Base-by-base conservation (phyloP, 1,140 invertebrate genomes). In the Piezodorus guildinii region DNA sequence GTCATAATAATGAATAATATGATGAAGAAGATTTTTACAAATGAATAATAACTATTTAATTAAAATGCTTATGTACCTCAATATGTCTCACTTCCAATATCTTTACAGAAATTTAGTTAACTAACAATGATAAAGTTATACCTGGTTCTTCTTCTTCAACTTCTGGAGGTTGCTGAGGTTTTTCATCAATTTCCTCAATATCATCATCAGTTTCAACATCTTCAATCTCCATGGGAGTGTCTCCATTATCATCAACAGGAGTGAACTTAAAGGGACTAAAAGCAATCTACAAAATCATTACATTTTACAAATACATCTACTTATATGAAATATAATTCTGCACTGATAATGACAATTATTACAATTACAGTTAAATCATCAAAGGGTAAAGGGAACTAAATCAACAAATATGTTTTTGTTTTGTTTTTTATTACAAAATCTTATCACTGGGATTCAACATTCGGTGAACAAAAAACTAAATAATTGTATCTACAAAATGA, bases 201-300 rank as follows among this genome's bases (percentile, higher is more conserved):
- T 68, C 62, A 63, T 58, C 59, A 34, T 56, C 64, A 45, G 59
- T 61, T 39, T 16, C 58, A 19, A 51, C 60, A 21, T 49, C 27
- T 19, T 63, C 51, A 46, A 68, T 66, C 19, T 62, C 64, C 15
- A 65, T 34, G 4, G 62, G 61, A 43, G 46, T 60, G 23, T 49
- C 45, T 17, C 16, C 54, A 23, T 17, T 45, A 27, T 62, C 61
- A 15, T 12, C n/a, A 14, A 61, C 59, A 30, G 17, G 21, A 17
- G 56, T 25, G 14, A 68, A 62, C 16, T 54, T 59, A n/a, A 68
- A 43, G 16, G 67, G 54, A 9, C 67, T 54, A 54, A 62, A 64
- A 25, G 65, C 23, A 60, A 62, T 39, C 65, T 61, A 25, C 3
- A 44, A 52, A 23, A 30, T 23, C 2, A 25, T 6, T 59, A 59